These are phyloP conservation scores for Chrysochloris asiatica DNA, from an alignment of 2,113 vertebrate genomes.

Conservation along the genomic window DNA sequence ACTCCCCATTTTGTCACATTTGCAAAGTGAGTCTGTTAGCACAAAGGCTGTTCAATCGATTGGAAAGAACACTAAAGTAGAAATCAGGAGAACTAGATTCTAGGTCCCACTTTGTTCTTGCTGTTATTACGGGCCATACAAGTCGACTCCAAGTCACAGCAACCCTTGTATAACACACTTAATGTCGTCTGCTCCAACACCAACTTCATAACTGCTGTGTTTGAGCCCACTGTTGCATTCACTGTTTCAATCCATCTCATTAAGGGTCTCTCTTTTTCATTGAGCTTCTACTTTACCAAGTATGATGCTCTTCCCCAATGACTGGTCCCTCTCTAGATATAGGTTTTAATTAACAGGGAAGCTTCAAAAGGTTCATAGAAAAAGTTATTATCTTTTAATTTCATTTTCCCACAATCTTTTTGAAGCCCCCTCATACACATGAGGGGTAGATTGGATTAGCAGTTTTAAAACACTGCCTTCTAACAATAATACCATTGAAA, in stretches of 20 bases:
- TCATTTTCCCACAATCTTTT: too few relatives aligned
- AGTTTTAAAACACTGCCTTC: background rate
- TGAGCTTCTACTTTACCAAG: background rate
- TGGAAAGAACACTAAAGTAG: background rate
- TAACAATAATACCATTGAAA: background rate
- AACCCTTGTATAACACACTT: background rate
- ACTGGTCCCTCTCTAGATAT: background rate
- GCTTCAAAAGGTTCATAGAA: too few relatives aligned
- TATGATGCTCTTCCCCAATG: background rate
- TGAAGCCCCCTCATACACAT: too few relatives aligned
- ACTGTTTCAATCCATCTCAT: background rate
- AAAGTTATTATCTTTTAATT: too few relatives aligned
- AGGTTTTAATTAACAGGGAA: background rate
- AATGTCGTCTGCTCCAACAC: background rate
- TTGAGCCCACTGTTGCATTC: too few relatives aligned
- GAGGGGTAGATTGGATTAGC: background rate
- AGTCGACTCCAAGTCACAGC: background rate
- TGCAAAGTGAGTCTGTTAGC: background rate
- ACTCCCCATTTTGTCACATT: background rate
- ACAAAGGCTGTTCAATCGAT: background rate
- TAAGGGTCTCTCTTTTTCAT: background rate
- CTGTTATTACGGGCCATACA: background rate
- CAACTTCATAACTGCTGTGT: background rate
- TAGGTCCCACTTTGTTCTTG: background rate
- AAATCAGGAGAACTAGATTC: background rate